Conservation (phyloP, 2,113 vertebrate species). For the Xenus cinereus region DNA sequence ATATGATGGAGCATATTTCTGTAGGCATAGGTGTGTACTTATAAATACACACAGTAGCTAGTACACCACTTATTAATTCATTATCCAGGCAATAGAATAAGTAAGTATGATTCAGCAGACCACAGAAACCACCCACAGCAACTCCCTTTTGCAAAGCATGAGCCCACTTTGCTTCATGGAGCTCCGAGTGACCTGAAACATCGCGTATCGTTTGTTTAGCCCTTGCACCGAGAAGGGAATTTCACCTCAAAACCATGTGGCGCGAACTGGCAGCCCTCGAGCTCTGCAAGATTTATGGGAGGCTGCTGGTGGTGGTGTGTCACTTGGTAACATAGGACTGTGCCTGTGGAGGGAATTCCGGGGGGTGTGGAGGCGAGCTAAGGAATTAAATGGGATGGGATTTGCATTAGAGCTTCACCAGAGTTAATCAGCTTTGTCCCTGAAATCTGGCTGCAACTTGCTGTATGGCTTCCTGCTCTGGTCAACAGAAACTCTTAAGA, state of each 20-base stretch:
- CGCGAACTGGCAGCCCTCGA: not conserved
- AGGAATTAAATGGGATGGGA: conserved; percentile 52
- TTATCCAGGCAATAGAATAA: not conserved
- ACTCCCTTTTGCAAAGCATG: not conserved
- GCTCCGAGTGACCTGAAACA: not conserved
- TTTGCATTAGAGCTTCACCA: conserved; percentile 59
- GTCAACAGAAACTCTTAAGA: conserved; percentile 47
- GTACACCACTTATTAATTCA: not conserved
- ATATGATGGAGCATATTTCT: not conserved
- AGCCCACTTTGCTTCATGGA: not conserved
- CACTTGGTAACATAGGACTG: not conserved
- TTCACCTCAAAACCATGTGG: not conserved
- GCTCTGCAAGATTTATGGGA: not conserved
- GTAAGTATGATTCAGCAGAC: not conserved
- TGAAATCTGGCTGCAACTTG: conserved; percentile 69
- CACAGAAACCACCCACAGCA: not conserved
- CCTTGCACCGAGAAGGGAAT: not conserved
- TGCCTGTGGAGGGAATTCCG: not conserved
- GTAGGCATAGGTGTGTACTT: not conserved
- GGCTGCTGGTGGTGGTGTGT: not conserved
- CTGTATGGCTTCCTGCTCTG: conserved; percentile 63
- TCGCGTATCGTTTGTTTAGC: accelerated
- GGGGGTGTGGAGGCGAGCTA: not conserved
- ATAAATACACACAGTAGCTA: not conserved
- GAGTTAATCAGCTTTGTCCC: conserved; percentile 66